Base-by-base conservation (phyloP, 2,113 vertebrate species). In the Sphyrna mokarran region DNA sequence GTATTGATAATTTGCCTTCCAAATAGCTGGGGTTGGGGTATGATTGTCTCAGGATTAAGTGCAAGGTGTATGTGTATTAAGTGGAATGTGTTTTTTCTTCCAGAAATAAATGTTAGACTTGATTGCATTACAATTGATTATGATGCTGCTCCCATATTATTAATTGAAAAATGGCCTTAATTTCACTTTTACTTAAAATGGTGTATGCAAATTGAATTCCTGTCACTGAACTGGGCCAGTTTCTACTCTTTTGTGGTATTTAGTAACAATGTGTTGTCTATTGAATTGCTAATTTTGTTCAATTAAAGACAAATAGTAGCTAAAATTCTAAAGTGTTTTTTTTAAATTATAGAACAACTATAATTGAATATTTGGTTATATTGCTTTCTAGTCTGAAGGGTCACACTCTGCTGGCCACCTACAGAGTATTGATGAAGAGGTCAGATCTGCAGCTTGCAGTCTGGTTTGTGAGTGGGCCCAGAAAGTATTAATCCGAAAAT, bases 381-480 rank as follows among this genome's bases (percentile, higher is more conserved):
- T 96, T 97, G 96, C 96, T 98, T 96, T 96, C 48, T 97, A 99
- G 98, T 97, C 98, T 98, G 99, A 99, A 96, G 98, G 97, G 85
- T 96, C 98, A 29, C 99, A 99, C 96, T 97, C 98, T 0, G 96
- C 98, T 2, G 98, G 98, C 94, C 99, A 98, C 96, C 97, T 99
- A 96, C 98, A 98, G 95, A 98, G 97, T 96, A 98, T 98, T 23
- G 99, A 99, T 96, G 99, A 99, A 95, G 99, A 99, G 96, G 98
- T 99, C 40, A 98, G 98, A 37, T 98, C 98, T 89, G 99, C 99
- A 0, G 98, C 99, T 96, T 99, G 99, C 96, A 98, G 98, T 85
- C 98, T 99, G 86, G 99, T 99, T 93, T 99, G 99, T 95, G 99
- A 99, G 96, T 99, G 99, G 99, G 99, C 99, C 96, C 99, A 99